Evolutionary conservation across 37 sponge, comb jelly and placozoan species (phyloP).

Genomic region (Cliona cf. orientalis): DNA sequence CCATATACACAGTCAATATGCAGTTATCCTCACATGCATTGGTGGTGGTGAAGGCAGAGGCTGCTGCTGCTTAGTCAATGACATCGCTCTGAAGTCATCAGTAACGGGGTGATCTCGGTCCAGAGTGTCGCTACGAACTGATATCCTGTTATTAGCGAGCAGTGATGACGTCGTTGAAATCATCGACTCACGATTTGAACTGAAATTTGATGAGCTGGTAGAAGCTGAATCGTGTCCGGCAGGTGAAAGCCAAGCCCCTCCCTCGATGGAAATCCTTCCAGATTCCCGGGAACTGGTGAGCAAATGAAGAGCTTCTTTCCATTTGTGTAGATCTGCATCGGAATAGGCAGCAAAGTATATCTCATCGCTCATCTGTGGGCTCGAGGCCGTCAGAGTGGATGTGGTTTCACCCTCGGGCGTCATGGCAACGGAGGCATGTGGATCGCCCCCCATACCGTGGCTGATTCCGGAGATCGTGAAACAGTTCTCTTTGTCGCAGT

Average conservation of each 20-base stretch:
- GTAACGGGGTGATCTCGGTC: not conserved
- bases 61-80: slow-evolving; percentile 35
- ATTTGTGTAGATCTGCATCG: slow-evolving; percentile 37
- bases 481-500: slow-evolving; percentile 49
- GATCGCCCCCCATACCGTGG: not conserved
- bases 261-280: not conserved
- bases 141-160: not conserved
- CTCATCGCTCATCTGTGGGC: not conserved
- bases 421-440: not conserved
- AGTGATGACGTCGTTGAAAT: slow-evolving; percentile 42
- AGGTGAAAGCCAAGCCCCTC: not conserved
- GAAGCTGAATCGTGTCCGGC: slow-evolving; percentile 14
- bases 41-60: slow-evolving; percentile 49
- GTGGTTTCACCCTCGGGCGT: not conserved
- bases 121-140: slow-evolving; percentile 7
- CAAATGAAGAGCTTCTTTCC: slow-evolving; percentile 29
- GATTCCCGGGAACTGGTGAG: slow-evolving; percentile 20
- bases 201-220: slow-evolving; percentile 46
- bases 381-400: not conserved
- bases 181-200: slow-evolving; percentile 32
- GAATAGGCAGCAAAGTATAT: slow-evolving; percentile 56
- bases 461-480: slow-evolving; percentile 14
- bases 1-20: too few relatives aligned
- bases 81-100: slow-evolving; percentile 3
- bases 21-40: slow-evolving; percentile 23